Evolutionary conservation across 2,888 invertebrate species (phyloP).

Genomic region (Caenorhabditis zanzibari): DNA sequence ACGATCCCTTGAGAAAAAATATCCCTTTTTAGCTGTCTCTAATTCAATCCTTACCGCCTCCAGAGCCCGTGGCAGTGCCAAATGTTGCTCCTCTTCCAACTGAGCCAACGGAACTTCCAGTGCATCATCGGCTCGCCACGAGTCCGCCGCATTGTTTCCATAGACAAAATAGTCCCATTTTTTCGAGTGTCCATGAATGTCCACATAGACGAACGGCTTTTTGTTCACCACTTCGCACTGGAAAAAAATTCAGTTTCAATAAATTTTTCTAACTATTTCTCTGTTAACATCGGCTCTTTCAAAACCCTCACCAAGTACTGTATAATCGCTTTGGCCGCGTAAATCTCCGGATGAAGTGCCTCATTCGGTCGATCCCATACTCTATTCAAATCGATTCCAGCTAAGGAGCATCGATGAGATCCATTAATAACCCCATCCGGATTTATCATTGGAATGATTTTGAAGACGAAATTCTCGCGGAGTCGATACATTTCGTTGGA

Average conservation of each 20-base stretch:
- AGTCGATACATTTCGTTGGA: conserved; percentile 85
- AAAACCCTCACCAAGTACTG: conserved; percentile 82
- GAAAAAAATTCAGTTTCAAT: too few relatives aligned
- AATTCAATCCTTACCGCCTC: conserved; percentile 66
- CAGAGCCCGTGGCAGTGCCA: conserved; percentile 56
- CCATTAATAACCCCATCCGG: conserved; percentile 89
- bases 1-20: too few relatives aligned
- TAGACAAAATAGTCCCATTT: conserved; percentile 93
- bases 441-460: conserved; percentile 93
- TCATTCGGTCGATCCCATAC: conserved; percentile 92
- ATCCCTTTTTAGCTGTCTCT: too few relatives aligned
- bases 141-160: conserved; percentile 88
- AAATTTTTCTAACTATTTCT: too few relatives aligned
- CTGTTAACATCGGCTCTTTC: too few relatives aligned
- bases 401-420: conserved; percentile 86
- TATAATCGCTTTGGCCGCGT: conserved; percentile 89
- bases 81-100: conserved; percentile 50
- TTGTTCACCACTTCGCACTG: conserved; percentile 74
- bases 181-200: conserved; percentile 95
- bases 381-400: conserved; percentile 93
- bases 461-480: conserved; percentile 89
- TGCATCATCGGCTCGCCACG: conserved; percentile 75
- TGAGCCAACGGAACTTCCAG: conserved; percentile 7
- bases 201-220: conserved; percentile 88
- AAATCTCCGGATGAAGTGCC: conserved; percentile 94